A percentile compares a stretch with the other conserved stretches of the same genome.
Conservation (phyloP, 2,797 vertebrate genomes). For the Microctenopoma steveboyesi region DNA sequence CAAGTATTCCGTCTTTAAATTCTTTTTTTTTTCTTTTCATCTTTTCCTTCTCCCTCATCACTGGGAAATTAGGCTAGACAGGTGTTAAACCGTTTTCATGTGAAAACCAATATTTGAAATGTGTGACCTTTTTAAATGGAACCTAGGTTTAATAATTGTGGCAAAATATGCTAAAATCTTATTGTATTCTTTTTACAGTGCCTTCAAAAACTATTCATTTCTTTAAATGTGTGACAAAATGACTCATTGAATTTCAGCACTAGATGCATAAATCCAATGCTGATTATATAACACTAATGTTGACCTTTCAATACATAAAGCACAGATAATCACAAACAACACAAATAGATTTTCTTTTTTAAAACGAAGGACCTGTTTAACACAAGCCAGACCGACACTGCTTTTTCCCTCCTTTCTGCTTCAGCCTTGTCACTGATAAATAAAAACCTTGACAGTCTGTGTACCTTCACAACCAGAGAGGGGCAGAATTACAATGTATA, state of each 20-base stretch:
- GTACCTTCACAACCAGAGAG: constrained; percentile 52
- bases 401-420: constrained; percentile 33
- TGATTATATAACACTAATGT: constrained; percentile 45
- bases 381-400: constrained; percentile 48
- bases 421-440: constrained; percentile 69
- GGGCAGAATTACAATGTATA: constrained; percentile 64
- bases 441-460: constrained; percentile 71
- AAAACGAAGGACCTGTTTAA: constrained; percentile 65
- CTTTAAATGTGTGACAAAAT: constrained; percentile 24
- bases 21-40: constrained; percentile 14
- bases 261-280: constrained; percentile 42
- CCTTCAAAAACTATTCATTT: not conserved
- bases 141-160: not conserved
- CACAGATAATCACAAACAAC: constrained; percentile 55
- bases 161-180: not conserved
- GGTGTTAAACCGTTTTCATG: constrained; percentile 21
- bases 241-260: constrained; percentile 7
- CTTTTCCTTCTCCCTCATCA: constrained; percentile 17
- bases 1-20: too few relatives aligned
- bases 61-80: constrained; percentile 18
- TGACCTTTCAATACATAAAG: constrained; percentile 55
- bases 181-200: not conserved
- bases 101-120: constrained; percentile 35
- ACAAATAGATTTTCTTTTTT: constrained; percentile 52
- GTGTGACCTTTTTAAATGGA: constrained; percentile 17